Base-by-base conservation (phyloP, 2,888 invertebrate species). In the Folsomia manolachei region DNA sequence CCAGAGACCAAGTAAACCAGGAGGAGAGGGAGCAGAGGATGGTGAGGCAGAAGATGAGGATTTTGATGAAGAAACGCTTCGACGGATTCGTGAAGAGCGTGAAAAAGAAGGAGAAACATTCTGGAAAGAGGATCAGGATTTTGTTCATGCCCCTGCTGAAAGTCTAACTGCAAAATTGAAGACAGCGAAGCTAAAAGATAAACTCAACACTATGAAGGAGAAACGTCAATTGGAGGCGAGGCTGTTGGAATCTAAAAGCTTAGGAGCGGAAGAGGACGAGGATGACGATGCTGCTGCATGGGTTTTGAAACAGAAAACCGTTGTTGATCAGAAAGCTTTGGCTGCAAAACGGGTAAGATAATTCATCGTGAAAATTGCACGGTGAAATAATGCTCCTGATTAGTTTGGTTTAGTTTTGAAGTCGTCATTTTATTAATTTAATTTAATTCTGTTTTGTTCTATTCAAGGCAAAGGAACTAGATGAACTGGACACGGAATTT, bases 401-500 rank as follows among this genome's bases (percentile, higher is more conserved):
- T n/a, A n/a, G n/a, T n/a, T n/a, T n/a, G n/a, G n/a, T n/a, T n/a
- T n/a, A n/a, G n/a, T n/a, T n/a, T n/a, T n/a, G n/a, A n/a, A n/a
- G n/a, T n/a, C n/a, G n/a, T n/a, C n/a, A n/a, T n/a, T n/a, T n/a
- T n/a, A n/a, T n/a, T n/a, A n/a, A n/a, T n/a, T n/a, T n/a, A n/a
- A n/a, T n/a, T n/a, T n/a, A n/a, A n/a, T n/a, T 39, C 4, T 39
- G 39, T 4, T 39, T 39, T 14, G 14, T 39, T 39, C 39, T 39
- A 39, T 14, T 39, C n/a, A 78, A 93, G 94, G 97, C 95, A 24
- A 95, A 94, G 83, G 88, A 93, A 87, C 84, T 98, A 82, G 95
- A 97, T 84, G 95, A 97, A 85, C 88, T 98, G 87, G 98, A 98
- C 85, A 92, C 89, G 79, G 95, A 93, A 83, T 97, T 97, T 87